phyloP scores from a whole-genome alignment of 2,888 invertebrate species.

The Glaucopsyche alexis region DNA sequence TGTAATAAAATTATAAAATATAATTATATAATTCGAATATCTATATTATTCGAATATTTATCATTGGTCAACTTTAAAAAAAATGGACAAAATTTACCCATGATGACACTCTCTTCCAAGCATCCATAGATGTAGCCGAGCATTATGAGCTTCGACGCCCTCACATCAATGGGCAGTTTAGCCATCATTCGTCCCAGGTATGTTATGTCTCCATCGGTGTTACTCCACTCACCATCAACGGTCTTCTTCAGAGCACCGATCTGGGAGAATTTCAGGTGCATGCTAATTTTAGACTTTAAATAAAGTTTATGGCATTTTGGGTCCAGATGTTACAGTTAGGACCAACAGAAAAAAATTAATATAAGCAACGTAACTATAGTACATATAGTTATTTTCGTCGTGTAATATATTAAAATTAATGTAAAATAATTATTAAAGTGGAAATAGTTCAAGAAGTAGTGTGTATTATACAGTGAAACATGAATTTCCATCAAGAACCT shows the following conservation, averaged over 20 bases:
- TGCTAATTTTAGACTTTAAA: not conserved
- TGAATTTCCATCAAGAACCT: too few relatives aligned
- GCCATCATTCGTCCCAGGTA: constrained; percentile 92
- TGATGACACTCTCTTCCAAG: constrained; percentile 90
- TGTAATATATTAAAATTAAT: too few relatives aligned
- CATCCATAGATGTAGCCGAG: constrained; percentile 93
- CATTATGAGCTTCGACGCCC: constrained; percentile 89
- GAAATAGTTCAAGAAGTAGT: too few relatives aligned
- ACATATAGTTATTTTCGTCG: too few relatives aligned
- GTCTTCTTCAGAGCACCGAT: constrained; percentile 88
- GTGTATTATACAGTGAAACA: too few relatives aligned
- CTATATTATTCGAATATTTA: too few relatives aligned
- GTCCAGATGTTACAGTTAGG: too few relatives aligned
- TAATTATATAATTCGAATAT: not conserved
- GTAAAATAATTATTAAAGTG: too few relatives aligned
- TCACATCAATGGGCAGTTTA: constrained; percentile 89
- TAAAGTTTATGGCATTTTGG: too few relatives aligned
- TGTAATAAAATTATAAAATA: constrained; percentile 46
- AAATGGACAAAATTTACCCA: constrained; percentile 70
- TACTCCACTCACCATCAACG: constrained; percentile 69
- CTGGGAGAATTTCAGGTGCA: constrained; percentile 54
- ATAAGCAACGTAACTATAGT: too few relatives aligned
- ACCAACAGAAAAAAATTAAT: too few relatives aligned
- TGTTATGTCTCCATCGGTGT: constrained; percentile 91
- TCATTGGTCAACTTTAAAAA: too few relatives aligned